Evolutionary conservation across 2,797 vertebrate genomes (phyloP), one percentile per base, ranked within the genome.

Genomic region (Megaceryle alcyon): DNA sequence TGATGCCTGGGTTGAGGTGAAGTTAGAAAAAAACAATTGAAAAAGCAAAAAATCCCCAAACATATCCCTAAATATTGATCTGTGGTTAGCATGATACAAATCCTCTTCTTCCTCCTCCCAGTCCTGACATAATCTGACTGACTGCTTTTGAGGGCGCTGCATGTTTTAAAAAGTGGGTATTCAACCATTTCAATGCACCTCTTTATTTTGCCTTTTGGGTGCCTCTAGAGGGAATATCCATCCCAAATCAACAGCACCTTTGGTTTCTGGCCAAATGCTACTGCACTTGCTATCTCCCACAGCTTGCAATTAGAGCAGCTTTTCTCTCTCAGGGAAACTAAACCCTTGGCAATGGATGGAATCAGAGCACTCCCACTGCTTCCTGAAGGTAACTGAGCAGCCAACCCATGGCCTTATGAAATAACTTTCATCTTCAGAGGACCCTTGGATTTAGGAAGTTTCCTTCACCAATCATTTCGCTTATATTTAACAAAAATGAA

Each of bases 161-260:
- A n/a, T 73, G 65, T 80, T 37, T 31, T 26, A 21, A 21, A 53
- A 72, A 64, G 19, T 1, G 6, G 26, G 4, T 69, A 41, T 63
- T 66, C 29, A 65, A 26, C 5, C 25, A 66, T 53, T 82, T 41
- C n/a, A 56, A 7, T 29, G 17, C 0, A 1, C 0, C 0, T 18
- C 43, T 43, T 77, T 56, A 35, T 48, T 6, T 48, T 48, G 21
- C 22, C 29, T 61, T 69, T 84, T 35, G 7, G 7, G 7, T 70
- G 43, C 3, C 12, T 87, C 35, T 73, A 51, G 43, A 94, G 70
- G 19, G 23, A 73, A 81, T 31, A 43, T 12, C 51, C 23, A 75
- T 39, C 28, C 13, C 18, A 77, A 66, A 86, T 20, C 31, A 57
- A 57, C 3, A 82, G 12, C 6, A 43, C 17, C 39, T 91, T 22